A percentile compares a stretch with the other conserved stretches of the same genome.
phyloP scores from a whole-genome alignment of 2,113 vertebrate species.

The Triplophysa rosa region DNA sequence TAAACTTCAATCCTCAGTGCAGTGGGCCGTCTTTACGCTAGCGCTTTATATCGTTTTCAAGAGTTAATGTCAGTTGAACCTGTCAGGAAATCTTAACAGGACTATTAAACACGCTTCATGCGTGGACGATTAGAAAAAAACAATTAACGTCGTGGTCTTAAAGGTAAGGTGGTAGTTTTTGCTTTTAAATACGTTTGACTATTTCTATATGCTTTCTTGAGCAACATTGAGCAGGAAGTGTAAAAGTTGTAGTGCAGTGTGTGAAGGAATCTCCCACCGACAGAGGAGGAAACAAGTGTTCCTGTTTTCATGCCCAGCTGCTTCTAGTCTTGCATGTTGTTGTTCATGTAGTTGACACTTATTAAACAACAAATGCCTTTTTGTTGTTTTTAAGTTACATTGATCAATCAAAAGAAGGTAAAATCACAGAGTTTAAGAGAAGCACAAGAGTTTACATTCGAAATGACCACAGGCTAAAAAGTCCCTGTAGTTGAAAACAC shows the following conservation, averaged over 20 bases:
- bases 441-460: not conserved
- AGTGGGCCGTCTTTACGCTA: not conserved
- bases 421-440: too few relatives aligned
- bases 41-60: not conserved
- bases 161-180: not conserved
- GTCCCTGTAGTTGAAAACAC: too few relatives aligned
- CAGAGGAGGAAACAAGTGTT: not conserved
- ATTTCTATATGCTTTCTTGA: not conserved
- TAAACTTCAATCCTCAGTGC: not conserved
- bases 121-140: not conserved
- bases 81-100: not conserved
- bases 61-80: not conserved
- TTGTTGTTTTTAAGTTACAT: too few relatives aligned
- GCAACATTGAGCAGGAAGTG: constrained; percentile 34
- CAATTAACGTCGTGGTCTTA: not conserved
- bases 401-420: too few relatives aligned
- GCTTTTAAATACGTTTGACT: not conserved
- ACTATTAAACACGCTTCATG: not conserved
- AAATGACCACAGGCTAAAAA: too few relatives aligned
- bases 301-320: constrained; percentile 9
- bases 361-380: too few relatives aligned
- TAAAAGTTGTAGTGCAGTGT: not conserved
- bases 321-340: not conserved
- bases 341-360: not conserved
- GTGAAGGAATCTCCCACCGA: constrained; percentile 34